A percentile compares a stretch with the other conserved stretches of the same genome.
These are phyloP conservation scores for Phanerotoma sp. DNA, from an alignment of 2,888 invertebrate species.

Conservation along the genomic window DNA sequence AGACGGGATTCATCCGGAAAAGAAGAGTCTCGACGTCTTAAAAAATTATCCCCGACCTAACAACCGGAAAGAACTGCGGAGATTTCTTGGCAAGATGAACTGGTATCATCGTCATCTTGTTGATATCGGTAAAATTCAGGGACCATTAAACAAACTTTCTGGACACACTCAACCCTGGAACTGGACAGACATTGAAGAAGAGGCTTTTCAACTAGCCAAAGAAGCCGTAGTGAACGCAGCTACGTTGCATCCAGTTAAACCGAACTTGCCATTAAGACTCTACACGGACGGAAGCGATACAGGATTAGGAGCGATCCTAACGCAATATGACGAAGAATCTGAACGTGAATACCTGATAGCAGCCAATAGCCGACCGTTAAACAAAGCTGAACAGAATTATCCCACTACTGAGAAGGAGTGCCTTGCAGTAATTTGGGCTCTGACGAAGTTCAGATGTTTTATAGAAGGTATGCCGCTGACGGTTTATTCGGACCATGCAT, in stretches of 20 bases:
- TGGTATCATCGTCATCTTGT: not conserved
- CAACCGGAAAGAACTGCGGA: not conserved
- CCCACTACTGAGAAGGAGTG: too few species aligned
- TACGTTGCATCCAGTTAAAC: not conserved
- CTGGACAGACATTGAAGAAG: too few species aligned
- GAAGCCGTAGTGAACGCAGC: not conserved
- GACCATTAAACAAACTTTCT: not conserved
- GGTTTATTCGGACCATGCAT: too few species aligned
- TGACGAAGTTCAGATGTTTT: not conserved
- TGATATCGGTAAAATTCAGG: not conserved
- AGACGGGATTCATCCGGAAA: not conserved
- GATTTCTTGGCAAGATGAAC: slow-evolving; percentile 1
- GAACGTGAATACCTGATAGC: not conserved
- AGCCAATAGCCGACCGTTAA: not conserved
- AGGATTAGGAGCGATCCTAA: not conserved
- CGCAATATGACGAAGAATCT: not conserved
- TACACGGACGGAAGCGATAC: not conserved
- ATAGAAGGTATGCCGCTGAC: too few species aligned
- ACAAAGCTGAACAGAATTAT: not conserved
- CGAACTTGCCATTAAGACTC: not conserved
- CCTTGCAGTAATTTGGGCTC: too few species aligned
- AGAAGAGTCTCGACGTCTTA: not conserved
- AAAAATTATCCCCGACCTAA: not conserved
- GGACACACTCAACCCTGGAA: not conserved
- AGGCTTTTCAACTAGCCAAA: too few species aligned